These are phyloP conservation scores for Montipora efflorescens DNA, from an alignment of 64 coral and sea anemone genomes.

Conservation along the genomic window DNA sequence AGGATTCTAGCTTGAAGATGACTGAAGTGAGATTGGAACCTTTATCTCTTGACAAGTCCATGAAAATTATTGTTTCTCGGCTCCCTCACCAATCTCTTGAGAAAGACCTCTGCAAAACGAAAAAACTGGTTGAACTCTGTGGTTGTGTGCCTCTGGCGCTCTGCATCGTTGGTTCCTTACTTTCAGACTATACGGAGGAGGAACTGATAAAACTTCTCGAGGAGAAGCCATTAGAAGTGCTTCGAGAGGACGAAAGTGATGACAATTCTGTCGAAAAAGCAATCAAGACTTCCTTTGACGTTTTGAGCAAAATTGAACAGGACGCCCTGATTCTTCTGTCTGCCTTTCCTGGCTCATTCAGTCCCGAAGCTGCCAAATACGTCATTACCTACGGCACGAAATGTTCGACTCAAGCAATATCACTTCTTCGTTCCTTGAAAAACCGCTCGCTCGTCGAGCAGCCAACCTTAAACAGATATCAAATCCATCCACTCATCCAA, in stretches of 20 bases:
- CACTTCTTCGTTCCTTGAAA: conserved; percentile 36
- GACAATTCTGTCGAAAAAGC: conserved; percentile 38
- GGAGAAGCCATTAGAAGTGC: conserved; percentile 9
- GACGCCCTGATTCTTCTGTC: conserved; percentile 9
- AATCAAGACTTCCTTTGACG: conserved; percentile 42
- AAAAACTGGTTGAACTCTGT: conserved; percentile 33
- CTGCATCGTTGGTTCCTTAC: neutral
- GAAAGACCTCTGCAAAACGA: neutral
- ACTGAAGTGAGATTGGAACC: too few species aligned
- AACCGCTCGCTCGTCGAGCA: conserved; percentile 29
- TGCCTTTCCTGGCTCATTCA: neutral
- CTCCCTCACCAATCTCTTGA: neutral
- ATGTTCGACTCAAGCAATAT: neutral
- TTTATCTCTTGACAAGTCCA: neutral
- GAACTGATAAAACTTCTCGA: neutral
- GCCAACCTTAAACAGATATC: neutral
- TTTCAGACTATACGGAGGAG: conserved; percentile 25
- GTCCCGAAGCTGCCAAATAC: neutral
- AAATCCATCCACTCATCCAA: conserved; percentile 54
- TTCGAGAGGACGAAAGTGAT: conserved; percentile 15
- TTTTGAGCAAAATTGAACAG: neutral
- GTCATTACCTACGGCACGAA: neutral
- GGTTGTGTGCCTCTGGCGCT: conserved; percentile 46
- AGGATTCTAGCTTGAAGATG: too few species aligned
- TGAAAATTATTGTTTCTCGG: too few species aligned